Evolutionary conservation across 92 coral and sea anemone genomes (phyloP), one percentile per base, ranked within the genome.

Genomic region (Palythoa caribaeorum): DNA sequence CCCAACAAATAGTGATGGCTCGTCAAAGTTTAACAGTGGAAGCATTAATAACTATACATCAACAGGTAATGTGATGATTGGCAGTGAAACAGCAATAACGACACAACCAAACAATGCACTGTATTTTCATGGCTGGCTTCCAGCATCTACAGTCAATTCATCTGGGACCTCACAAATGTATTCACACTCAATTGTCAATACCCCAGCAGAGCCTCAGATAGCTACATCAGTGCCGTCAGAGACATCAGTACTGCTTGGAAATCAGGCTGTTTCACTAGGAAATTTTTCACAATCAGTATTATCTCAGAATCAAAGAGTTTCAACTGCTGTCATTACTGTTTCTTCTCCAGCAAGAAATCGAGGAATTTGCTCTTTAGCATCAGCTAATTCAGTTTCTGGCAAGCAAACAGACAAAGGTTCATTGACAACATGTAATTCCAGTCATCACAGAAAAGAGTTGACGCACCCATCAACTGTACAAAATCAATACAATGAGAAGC

Each of bases 91-190:
- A 62, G 17, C 17, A 9, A 5, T 37, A 3, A 50, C 72, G 8
- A 16, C 84, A 8, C 53, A 28, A 37, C n/a, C 76, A 14, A 81
- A 65, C 62, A 81, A 81, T 44, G 86, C 76, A 20, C 44, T 81
- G 8, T 66, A 81, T 55, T 81, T 69, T 36, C 76, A 65, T 6
- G 47, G 14, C 38, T 81, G 86, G 86, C 60, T n/a, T 66, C 86
- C 86, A 13, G 44, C 76, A 65, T 20, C 86, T 28, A 38, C 44
- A 17, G 59, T 38, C 9, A 36, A 16, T 21, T 44, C 86, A 65
- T 15, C 76, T 44, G 75, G 86, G 28, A 2, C 86, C 19, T 65
- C 76, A 2, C 63, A 16, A 51, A 44, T 66, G 73, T 81, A 81
- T 48, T 68, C 86, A 2, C 76, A 81, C 40, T 81, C 86, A 81